Percentiles rank a stretch among this genome's conserved stretches.
phyloP scores from a whole-genome alignment of 2,888 invertebrate species.

The Nephrocerus scutellatus region DNA sequence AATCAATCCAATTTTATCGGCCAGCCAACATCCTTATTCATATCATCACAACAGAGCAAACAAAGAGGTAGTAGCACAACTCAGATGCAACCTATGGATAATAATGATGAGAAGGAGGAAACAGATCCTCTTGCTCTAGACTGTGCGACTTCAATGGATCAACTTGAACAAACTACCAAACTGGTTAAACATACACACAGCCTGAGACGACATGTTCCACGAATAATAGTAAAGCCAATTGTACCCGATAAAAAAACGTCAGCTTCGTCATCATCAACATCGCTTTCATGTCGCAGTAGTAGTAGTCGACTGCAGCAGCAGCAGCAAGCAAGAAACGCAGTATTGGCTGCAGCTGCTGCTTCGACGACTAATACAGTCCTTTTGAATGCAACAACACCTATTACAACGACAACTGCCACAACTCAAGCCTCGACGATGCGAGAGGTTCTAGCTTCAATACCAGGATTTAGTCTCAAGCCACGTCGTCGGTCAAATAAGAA shows the following conservation, averaged over 20 bases:
- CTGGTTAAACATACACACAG: constrained; percentile 66
- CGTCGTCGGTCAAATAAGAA: constrained; percentile 68
- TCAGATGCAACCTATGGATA: constrained; percentile 39
- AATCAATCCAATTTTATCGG: neutral
- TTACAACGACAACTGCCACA: constrained; percentile 29
- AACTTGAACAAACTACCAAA: constrained; percentile 17
- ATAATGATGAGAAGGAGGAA: constrained; percentile 43
- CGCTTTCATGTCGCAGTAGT: constrained; percentile 28
- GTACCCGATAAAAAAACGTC: constrained; percentile 48
- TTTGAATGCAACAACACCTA: constrained; percentile 22
- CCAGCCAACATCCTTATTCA: too few relatives aligned
- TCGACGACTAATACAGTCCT: constrained; percentile 26
- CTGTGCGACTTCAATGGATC: constrained; percentile 22
- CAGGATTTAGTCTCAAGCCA: constrained; percentile 79
- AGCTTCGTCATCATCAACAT: constrained; percentile 12
- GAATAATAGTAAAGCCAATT: constrained; percentile 76
- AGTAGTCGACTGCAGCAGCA: constrained; percentile 40
- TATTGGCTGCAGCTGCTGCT: constrained; percentile 29
- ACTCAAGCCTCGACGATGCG: constrained; percentile 71
- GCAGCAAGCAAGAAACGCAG: constrained; percentile 37
- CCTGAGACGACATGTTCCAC: constrained; percentile 59
- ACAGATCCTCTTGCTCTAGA: constrained; percentile 45
- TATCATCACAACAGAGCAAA: too few relatives aligned
- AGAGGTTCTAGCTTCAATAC: constrained; percentile 80
- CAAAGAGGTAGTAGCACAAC: too few relatives aligned